phyloP scores from a whole-genome alignment of 2,797 vertebrate species.

The Numenius phaeopus region DNA sequence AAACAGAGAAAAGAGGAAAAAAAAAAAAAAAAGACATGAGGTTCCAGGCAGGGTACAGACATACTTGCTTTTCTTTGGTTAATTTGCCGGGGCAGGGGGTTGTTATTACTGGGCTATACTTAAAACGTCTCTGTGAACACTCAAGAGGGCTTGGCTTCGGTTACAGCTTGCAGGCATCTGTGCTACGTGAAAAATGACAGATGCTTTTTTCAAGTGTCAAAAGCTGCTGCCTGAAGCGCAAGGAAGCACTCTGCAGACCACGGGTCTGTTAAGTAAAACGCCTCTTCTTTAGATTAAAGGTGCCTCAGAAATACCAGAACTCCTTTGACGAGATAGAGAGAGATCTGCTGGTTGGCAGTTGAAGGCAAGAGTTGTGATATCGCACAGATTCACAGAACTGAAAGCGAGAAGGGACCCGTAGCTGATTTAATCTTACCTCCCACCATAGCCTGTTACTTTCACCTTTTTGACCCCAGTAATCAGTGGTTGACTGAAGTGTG shows the following conservation, averaged over 20 bases:
- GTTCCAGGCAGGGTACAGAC: neutral
- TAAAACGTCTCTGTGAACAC: slow-evolving; percentile 19
- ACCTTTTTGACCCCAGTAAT: neutral
- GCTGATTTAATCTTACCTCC: neutral
- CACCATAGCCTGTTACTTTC: neutral
- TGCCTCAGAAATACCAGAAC: neutral
- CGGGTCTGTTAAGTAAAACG: neutral
- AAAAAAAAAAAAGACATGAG: neutral
- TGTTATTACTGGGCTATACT: neutral
- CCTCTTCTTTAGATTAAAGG: neutral
- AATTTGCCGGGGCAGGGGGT: neutral
- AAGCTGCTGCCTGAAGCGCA: neutral
- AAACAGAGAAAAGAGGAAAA: neutral
- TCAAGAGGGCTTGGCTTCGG: slow-evolving; percentile 4
- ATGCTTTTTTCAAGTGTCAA: slow-evolving; percentile 5
- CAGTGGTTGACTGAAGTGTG: neutral
- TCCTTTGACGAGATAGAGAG: neutral
- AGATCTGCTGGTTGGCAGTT: neutral
- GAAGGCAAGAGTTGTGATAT: neutral
- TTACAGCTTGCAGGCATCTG: slow-evolving; percentile 14
- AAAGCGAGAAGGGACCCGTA: neutral
- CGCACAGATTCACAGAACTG: neutral
- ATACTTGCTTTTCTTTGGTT: neutral
- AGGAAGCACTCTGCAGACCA: neutral
- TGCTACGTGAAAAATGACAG: slow-evolving; percentile 47